Conservation (phyloP, 35 echinoderm and acorn worm species). For the Apostichopus californicus region DNA sequence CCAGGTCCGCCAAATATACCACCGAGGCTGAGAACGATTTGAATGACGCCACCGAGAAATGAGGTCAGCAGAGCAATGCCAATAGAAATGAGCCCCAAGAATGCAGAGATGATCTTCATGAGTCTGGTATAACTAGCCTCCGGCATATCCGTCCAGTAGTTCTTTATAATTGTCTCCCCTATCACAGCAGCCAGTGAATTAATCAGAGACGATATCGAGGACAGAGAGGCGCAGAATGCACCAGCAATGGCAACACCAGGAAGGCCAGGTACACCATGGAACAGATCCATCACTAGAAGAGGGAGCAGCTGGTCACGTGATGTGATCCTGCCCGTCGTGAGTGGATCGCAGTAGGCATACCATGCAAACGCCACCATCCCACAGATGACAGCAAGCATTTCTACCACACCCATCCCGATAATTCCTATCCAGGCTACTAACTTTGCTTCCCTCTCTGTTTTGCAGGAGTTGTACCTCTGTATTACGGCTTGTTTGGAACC, state of each 20-base stretch:
- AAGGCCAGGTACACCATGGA: constrained; percentile 7
- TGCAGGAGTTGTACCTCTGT: constrained; percentile 48
- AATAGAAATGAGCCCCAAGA: no score
- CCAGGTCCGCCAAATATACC: constrained; percentile 44
- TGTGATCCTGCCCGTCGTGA: constrained; percentile 7
- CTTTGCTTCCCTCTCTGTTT: constrained; percentile 23
- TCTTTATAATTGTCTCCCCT: constrained; percentile 30
- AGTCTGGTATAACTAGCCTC: constrained; percentile 9
- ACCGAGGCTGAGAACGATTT: constrained; percentile 38
- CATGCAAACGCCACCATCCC: constrained; percentile 56
- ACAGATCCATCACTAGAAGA: constrained; percentile 44
- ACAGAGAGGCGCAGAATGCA: constrained; percentile 39
- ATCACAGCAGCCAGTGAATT: constrained; percentile 43
- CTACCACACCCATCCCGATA: constrained; percentile 29
- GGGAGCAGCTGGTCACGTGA: constrained; percentile 28
- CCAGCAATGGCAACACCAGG: constrained; percentile 35
- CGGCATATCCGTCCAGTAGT: constrained; percentile 1
- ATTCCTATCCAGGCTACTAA: constrained; percentile 44
- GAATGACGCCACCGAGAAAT: constrained; percentile 20
- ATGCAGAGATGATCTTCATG: constrained; percentile 44
- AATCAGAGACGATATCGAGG: constrained; percentile 35
- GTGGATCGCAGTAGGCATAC: constrained; percentile 57
- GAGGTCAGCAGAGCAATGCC: constrained; percentile 2
- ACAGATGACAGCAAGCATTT: constrained; percentile 35
- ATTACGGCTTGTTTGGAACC: constrained; percentile 28